These are phyloP conservation scores for Gobionotothen gibberifrons DNA, from an alignment of 2,797 vertebrate species.

Conservation along the genomic window DNA sequence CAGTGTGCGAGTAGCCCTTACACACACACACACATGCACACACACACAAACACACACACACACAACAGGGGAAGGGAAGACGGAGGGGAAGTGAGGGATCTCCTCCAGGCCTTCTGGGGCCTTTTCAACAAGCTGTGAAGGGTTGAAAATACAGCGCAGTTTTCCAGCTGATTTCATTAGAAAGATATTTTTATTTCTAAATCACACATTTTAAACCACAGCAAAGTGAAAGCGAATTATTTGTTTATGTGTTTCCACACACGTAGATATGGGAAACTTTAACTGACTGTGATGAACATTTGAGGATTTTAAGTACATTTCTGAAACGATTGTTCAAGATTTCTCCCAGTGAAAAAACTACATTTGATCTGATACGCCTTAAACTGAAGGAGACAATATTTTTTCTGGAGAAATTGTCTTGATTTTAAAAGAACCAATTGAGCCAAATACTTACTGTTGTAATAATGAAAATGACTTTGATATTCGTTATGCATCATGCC, in stretches of 20 bases:
- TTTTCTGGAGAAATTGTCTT: not conserved
- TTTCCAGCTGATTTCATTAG: not conserved
- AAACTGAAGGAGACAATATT: not conserved
- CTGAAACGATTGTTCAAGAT: not conserved
- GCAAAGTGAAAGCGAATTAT: not conserved
- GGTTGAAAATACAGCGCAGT: constrained; percentile 1
- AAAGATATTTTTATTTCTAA: not conserved
- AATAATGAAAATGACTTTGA: no score
- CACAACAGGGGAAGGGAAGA: constrained; percentile 22
- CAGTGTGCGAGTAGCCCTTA: constrained; percentile 31
- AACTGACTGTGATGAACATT: not conserved
- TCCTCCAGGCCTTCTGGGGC: constrained; percentile 41
- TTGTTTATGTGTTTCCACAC: not conserved
- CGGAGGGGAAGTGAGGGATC: constrained; percentile 56
- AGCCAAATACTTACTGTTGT: no score
- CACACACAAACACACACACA: not conserved
- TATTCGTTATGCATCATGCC: no score
- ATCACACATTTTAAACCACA: not conserved
- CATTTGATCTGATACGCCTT: not conserved
- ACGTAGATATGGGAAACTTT: no score
- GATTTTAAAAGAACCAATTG: no score
- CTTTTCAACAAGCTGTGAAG: constrained; percentile 58
- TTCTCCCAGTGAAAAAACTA: not conserved
- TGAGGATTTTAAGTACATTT: not conserved
- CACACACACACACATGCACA: not conserved